Conservation (phyloP, 2,888 invertebrate species). For the Tenthredo mesomela region DNA sequence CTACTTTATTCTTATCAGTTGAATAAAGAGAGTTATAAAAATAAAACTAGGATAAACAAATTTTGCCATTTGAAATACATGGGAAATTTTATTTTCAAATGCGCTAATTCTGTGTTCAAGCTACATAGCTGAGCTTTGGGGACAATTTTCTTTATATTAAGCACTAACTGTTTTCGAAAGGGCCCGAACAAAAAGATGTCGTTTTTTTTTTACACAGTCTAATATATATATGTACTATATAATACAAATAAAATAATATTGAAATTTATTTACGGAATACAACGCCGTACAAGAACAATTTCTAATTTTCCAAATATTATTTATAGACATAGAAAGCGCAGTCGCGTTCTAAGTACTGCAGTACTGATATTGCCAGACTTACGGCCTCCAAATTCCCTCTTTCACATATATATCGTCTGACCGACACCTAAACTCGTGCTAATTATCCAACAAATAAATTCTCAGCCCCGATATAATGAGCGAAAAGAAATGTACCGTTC, state of each 20-base stretch:
- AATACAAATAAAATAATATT: not conserved
- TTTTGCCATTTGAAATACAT: no score
- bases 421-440: not conserved
- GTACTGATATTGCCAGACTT: not conserved
- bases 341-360: not conserved
- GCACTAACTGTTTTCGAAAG: no score
- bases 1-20: no score
- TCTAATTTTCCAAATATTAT: conserved; percentile 3
- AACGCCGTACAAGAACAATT: not conserved
- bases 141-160: no score
- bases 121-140: no score
- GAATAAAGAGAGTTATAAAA: no score
- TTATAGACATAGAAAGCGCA: conserved; percentile 3
- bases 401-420: not conserved
- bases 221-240: no score
- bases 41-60: no score
- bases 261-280: not conserved
- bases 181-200: no score
- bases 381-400: not conserved
- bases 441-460: not conserved
- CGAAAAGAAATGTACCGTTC: not conserved
- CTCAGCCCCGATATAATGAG: not conserved
- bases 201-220: no score
- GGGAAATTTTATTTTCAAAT: no score
- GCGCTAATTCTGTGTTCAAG: no score